A percentile compares a stretch with the other conserved stretches of the same genome.
phyloP scores from a whole-genome alignment of 2,797 vertebrate genomes.

The Manis pentadactyla region DNA sequence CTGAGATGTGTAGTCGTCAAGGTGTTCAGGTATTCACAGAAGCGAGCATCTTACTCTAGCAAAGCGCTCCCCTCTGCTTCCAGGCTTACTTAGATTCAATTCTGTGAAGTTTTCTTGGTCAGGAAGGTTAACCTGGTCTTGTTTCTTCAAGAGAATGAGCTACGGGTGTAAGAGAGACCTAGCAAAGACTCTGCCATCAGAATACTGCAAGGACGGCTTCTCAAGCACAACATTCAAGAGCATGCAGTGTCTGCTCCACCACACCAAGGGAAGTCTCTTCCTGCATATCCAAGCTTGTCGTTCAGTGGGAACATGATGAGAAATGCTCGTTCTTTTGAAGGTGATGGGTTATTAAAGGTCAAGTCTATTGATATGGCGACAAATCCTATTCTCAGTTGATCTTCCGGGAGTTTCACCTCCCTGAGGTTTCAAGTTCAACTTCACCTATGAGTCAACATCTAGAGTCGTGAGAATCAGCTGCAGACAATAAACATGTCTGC shows the following conservation, averaged over 20 bases:
- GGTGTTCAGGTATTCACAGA: not conserved
- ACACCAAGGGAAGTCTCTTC: not conserved
- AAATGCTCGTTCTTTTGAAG: conserved; percentile 36
- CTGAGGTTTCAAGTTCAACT: conserved; percentile 57
- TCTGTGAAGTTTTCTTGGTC: conserved; percentile 6
- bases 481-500: conserved; percentile 27
- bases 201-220: not conserved
- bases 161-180: conserved; percentile 20
- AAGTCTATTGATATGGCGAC: not conserved
- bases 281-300: not conserved
- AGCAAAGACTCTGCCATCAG: not conserved
- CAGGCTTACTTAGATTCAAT: not conserved
- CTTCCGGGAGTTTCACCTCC: conserved; percentile 40
- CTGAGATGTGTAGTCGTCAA: not conserved
- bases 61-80: not conserved
- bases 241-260: not conserved
- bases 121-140: conserved; percentile 31
- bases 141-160: conserved; percentile 57
- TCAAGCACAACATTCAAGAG: conserved; percentile 22
- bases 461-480: not conserved
- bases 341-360: conserved; percentile 8
- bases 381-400: conserved; percentile 34
- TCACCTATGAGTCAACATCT: conserved; percentile 48
- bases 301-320: not conserved
- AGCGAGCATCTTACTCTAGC: not conserved